Base-by-base conservation (phyloP, 2,113 vertebrate genomes). In the Apteryx mantelli region DNA sequence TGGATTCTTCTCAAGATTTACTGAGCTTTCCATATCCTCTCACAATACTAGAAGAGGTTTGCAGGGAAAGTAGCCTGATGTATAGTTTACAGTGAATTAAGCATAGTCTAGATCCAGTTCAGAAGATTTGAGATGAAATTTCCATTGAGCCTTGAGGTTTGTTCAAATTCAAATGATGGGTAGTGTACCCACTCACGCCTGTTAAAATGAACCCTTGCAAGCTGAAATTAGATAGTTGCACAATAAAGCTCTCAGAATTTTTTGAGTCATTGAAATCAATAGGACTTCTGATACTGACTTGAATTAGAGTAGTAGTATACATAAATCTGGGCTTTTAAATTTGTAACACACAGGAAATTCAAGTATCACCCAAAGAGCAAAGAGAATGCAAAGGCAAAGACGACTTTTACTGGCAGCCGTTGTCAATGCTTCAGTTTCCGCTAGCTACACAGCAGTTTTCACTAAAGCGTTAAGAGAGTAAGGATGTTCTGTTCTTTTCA, bases 1-100 rank as follows among this genome's bases (percentile, higher is more conserved):
- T 71, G 68, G 82, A 94, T 90, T 93, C 58, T 88, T 74, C 86
- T 93, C 88, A 71, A 93, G 88, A 79, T 97, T 88, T 93, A 69
- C 82, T 94, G 93, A 93, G 86, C 76, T 96, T 96, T 92, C 79
- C 76, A 97, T 95, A 97, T 96, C 92, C 80, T 88, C 76, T 95
- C 86, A 80, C 88, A 94, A 75, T 88, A 52, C 32, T 60, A 42
- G 71, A 34, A 93, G 46, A 95, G 25, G 79, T 90, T 92, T 94
- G 34, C 58, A 96, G 60, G 28, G 82, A 93, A 94, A 91, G 76
- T 38, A 86, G 60, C 21, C 28, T 86, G 82, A 94, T 92, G 63
- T 64, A 81, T 13, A 91, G 69, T 79, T 92, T 95, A 91, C 82
- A 90, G 81, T 79, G 55, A 82, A 96, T 97, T 96, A 96, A 78